Conservation (phyloP, 2,113 vertebrate genomes). For the Camelus bactrianus region DNA sequence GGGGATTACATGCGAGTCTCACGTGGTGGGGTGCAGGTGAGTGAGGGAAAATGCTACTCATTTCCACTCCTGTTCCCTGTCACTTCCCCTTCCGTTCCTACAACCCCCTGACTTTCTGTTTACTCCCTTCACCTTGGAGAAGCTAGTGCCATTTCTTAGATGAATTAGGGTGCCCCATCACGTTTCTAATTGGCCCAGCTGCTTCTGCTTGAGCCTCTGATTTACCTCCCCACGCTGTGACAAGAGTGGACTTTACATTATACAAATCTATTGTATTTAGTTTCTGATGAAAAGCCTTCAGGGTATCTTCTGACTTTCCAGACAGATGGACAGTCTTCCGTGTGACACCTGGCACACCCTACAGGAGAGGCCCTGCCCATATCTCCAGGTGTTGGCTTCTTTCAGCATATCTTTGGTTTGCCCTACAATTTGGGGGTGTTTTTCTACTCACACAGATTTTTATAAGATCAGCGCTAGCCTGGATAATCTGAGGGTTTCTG, state of each 20-base stretch:
- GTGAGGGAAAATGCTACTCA: neutral
- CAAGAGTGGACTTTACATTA: neutral
- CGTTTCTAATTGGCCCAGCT: neutral
- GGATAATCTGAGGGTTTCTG: neutral
- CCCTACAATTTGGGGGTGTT: neutral
- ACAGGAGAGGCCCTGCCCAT: rapidly evolving
- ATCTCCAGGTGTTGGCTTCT: neutral
- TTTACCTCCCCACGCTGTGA: neutral
- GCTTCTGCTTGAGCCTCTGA: neutral
- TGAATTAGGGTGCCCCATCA: neutral
- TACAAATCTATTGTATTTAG: neutral
- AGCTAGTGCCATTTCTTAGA: neutral
- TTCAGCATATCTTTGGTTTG: neutral
- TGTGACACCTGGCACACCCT: neutral
- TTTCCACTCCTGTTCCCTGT: neutral
- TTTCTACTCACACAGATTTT: neutral
- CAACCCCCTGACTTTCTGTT: rapidly evolving
- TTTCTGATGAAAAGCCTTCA: neutral
- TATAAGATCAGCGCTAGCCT: neutral
- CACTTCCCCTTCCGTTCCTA: neutral
- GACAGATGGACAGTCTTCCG: neutral
- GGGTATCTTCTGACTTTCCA: neutral
- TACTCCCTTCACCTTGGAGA: neutral
- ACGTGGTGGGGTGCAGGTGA: rapidly evolving
- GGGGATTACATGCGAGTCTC: neutral